A percentile compares a stretch with the other conserved stretches of the same genome.
Conservation (phyloP, 2,888 invertebrate species). For the Drosophila anomalata region DNA sequence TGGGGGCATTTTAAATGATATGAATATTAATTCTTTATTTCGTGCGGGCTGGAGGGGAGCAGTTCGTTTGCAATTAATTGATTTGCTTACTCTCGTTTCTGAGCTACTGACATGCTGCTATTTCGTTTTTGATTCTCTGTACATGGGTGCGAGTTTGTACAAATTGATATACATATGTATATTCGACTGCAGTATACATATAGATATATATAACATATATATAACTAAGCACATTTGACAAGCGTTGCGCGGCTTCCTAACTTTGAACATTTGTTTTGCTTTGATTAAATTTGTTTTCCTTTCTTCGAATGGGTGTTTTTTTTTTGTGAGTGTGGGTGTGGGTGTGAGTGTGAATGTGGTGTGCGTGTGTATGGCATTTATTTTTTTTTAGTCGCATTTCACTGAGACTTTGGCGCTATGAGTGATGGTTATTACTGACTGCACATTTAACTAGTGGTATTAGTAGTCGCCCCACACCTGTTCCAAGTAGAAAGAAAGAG, state of each 20-base stretch:
- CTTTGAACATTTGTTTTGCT: constrained; percentile 44
- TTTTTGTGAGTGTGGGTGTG: constrained; percentile 26
- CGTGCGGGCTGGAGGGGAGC: constrained; percentile 20
- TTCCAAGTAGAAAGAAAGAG: constrained; percentile 75
- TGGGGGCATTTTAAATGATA: constrained; percentile 62
- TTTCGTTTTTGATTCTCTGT: constrained; percentile 48
- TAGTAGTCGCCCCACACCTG: constrained; percentile 85
- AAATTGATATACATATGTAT: constrained; percentile 58
- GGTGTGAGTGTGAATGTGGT: constrained; percentile 23
- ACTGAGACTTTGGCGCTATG: constrained; percentile 51
- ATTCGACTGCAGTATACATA: constrained; percentile 18
- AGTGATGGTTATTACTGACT: constrained; percentile 63
- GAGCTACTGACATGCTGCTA: constrained; percentile 36
- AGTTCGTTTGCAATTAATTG: constrained; percentile 27
- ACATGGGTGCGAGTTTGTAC: constrained; percentile 63
- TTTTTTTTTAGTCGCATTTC: constrained; percentile 44
- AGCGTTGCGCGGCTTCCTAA: constrained; percentile 41
- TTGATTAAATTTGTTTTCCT: constrained; percentile 36
- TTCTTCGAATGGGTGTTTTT: constrained; percentile 38
- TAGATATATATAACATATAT: constrained; percentile 35
- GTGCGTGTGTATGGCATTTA: constrained; percentile 21
- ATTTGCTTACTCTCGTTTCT: constrained; percentile 29
- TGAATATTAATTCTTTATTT: constrained; percentile 52
- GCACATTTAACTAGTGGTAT: constrained; percentile 67
- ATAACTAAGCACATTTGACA: constrained; percentile 50